Evolutionary conservation across 2,797 vertebrate genomes (phyloP), one percentile per base, ranked within the genome.

Genomic region (Spea hammondii): DNA sequence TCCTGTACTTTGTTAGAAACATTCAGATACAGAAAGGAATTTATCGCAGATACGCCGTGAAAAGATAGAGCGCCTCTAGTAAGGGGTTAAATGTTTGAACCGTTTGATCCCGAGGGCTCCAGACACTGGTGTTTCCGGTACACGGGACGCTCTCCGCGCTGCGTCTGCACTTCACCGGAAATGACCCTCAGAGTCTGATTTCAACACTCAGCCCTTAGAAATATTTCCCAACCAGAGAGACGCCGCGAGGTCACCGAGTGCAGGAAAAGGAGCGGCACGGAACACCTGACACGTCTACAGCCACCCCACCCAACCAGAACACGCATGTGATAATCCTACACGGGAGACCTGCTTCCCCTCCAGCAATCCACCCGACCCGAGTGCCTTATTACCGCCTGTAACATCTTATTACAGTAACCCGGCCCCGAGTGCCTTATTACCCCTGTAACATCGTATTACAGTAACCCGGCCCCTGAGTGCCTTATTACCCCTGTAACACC

Each of bases 181-280:
- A 76, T 12, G 14, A 54, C 54, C 55, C 6, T 79, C 10, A n/a
- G 32, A 62, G 64, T 12, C 50, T 57, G 60, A 32, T 81, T 81
- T 72, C 79, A 51, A 71, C 62, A 81, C 62, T 4, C n/a, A 32
- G 11, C 48, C 32, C 2, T 32, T 3, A 13, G 8, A 59, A 54
- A 14, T 49, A 76, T 81, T 81, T 66, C 79, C 53, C 79, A 81
- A 81, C 48, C n/a, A 8, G 7, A 8, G 7, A 47, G 53, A 65
- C 48, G 17, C 74, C 13, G 9, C n/a, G 14, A 53, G 79, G 79
- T 81, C 74, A 81, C 4, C 2, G 69, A 72, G 74, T 81, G 54
- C 79, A 59, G 9, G 32, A 32, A 53, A 53, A 13, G 59, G 66
- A 74, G 55, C 17, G 10, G 8, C n/a, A 50, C 17, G 14, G 7